Conservation (phyloP, 1,140 invertebrate species). For the Telenomus remus region DNA sequence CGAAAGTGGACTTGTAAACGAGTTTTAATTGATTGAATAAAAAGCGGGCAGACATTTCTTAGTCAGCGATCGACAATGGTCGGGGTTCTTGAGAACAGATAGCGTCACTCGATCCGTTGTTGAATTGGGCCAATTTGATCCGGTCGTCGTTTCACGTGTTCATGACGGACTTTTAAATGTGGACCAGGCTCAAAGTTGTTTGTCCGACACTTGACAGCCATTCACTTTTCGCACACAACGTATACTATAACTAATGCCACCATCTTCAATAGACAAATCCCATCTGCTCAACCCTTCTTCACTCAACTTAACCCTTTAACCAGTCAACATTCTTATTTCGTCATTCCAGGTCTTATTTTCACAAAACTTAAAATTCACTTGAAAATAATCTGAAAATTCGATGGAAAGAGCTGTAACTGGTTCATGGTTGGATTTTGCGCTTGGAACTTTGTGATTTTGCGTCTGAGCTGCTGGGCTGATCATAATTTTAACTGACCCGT, state of each 20-base stretch:
- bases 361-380: too few species aligned
- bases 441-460: too few species aligned
- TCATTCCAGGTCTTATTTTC: too few species aligned
- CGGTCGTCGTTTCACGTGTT: slow-evolving; percentile 37
- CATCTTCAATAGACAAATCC: slow-evolving; percentile 41
- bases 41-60: slow-evolving; percentile 25
- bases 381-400: too few species aligned
- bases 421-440: too few species aligned
- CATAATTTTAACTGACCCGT: slow-evolving; percentile 28
- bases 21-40: slow-evolving; percentile 43
- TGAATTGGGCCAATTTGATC: slow-evolving; percentile 54
- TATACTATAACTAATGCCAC: slow-evolving; percentile 31
- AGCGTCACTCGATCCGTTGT: slow-evolving; percentile 39
- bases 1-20: slow-evolving; percentile 35
- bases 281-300: slow-evolving; percentile 35
- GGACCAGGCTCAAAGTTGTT: slow-evolving; percentile 44
- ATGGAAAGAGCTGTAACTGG: too few species aligned
- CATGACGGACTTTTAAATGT: slow-evolving; percentile 52
- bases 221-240: slow-evolving; percentile 45
- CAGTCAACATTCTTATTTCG: too few species aligned
- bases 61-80: slow-evolving; percentile 38
- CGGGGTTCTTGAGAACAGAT: slow-evolving; percentile 19
- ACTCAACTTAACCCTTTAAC: neutral
- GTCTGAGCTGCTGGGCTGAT: too few species aligned
- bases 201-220: slow-evolving; percentile 40